Conservation (phyloP, 2,797 vertebrate species). For the Gymnoscopelus microlampas region DNA sequence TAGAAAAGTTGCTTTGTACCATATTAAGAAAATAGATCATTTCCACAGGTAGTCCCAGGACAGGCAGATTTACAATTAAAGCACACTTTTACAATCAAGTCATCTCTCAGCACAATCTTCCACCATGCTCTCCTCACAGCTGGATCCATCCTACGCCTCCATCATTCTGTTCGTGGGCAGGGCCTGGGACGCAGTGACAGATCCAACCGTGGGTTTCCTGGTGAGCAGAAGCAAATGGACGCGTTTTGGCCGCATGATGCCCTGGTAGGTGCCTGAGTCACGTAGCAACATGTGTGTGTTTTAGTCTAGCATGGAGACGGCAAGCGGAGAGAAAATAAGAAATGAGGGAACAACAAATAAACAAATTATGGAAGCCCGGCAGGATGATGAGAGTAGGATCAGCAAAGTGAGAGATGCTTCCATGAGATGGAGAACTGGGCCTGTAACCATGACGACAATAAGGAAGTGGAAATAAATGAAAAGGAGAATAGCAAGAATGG, state of each 20-base stretch:
- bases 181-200: conserved; percentile 94
- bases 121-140: conserved; percentile 63
- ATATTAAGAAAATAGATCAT: no score
- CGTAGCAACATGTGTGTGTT: neutral
- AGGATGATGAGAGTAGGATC: neutral
- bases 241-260: conserved; percentile 89
- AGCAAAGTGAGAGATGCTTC: neutral
- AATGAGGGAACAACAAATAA: no score
- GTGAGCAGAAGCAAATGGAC: conserved; percentile 92
- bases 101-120: conserved; percentile 4
- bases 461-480: neutral
- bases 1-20: no score
- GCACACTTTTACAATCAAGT: no score
- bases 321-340: neutral
- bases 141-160: conserved; percentile 90
- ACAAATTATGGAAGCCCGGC: neutral
- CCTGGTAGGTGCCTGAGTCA: conserved; percentile 86
- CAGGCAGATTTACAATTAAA: no score
- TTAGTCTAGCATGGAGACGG: neutral
- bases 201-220: conserved; percentile 93
- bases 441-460: conserved; percentile 60
- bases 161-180: conserved; percentile 93
- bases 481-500: neutral
- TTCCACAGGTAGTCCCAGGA: no score
- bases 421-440: neutral